phyloP scores from a whole-genome alignment of 1,140 invertebrate species.

The Leptestheria dahalacensis region DNA sequence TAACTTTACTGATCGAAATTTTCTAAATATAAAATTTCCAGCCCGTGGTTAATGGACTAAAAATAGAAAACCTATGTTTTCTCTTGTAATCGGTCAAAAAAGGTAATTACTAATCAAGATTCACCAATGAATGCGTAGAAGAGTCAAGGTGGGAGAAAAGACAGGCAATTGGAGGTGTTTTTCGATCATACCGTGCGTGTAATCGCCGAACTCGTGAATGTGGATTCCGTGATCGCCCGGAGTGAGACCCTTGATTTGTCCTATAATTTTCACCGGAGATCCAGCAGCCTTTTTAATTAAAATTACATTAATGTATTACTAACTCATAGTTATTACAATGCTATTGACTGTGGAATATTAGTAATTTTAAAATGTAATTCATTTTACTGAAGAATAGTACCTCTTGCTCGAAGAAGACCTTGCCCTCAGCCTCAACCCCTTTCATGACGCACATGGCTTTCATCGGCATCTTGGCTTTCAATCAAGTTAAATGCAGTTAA shows the following conservation, averaged over 20 bases:
- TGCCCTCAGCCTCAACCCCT: slow-evolving; percentile 60
- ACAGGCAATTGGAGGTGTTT: neutral
- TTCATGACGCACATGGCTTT: slow-evolving; percentile 64
- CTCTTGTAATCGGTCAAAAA: no score
- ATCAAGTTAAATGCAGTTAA: neutral
- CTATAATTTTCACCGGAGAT: slow-evolving; percentile 45
- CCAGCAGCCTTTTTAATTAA: slow-evolving; percentile 28
- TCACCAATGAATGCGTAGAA: no score
- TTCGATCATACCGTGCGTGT: slow-evolving; percentile 62
- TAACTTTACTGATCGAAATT: no score
- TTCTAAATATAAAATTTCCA: no score
- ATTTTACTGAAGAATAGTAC: slow-evolving; percentile 31
- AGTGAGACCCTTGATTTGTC: slow-evolving; percentile 49
- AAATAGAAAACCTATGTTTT: no score
- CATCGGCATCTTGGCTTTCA: neutral
- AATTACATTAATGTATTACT: no score
- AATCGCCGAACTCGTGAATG: slow-evolving; percentile 92
- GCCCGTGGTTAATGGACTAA: no score
- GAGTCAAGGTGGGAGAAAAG: no score
- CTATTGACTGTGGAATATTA: no score
- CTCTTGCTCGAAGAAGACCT: slow-evolving; percentile 57
- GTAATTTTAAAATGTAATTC: slow-evolving; percentile 18
- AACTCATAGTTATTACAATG: no score
- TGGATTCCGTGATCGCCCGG: slow-evolving; percentile 81
- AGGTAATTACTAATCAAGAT: no score